Percentiles rank a stretch among this genome's conserved stretches.
These are phyloP conservation scores for Dendrolimus houi DNA, from an alignment of 2,888 invertebrate species.

Conservation along the genomic window DNA sequence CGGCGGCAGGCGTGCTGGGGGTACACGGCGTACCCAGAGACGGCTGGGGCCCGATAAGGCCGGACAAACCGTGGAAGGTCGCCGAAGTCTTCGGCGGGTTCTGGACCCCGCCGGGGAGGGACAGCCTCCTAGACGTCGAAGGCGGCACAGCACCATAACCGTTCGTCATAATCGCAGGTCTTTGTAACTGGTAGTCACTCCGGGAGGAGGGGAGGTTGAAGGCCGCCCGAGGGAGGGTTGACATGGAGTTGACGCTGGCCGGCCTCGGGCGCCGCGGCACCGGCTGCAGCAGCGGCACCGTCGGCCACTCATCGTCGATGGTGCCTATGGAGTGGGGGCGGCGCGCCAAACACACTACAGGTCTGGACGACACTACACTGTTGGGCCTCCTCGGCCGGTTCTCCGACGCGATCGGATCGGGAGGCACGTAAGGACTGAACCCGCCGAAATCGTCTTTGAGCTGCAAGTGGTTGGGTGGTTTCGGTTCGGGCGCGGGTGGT, in stretches of 20 bases:
- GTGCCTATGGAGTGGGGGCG: constrained; percentile 80
- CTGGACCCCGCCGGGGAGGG: constrained; percentile 71
- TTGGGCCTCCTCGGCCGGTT: constrained; percentile 65
- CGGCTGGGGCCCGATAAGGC: constrained; percentile 41
- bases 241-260: constrained; percentile 43
- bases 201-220: constrained; percentile 76
- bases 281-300: constrained; percentile 70
- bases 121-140: constrained; percentile 68
- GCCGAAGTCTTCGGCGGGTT: constrained; percentile 77
- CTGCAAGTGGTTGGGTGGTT: constrained; percentile 25
- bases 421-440: constrained; percentile 76
- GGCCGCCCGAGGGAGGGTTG: constrained; percentile 62
- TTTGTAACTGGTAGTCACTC: constrained; percentile 78
- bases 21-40: constrained; percentile 55
- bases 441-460: constrained; percentile 54
- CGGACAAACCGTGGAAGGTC: constrained; percentile 77
- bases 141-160: constrained; percentile 69
- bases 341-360: constrained; percentile 44
- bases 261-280: constrained; percentile 72
- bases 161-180: constrained; percentile 71
- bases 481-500: constrained; percentile 60
- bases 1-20: constrained; percentile 78
- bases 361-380: constrained; percentile 69
- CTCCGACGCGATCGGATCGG: constrained; percentile 49
- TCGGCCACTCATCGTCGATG: constrained; percentile 57